Percentiles rank a stretch among this genome's conserved stretches.
Evolutionary conservation across 2,797 vertebrate species (phyloP).

Genomic region (Acanthis flammea): DNA sequence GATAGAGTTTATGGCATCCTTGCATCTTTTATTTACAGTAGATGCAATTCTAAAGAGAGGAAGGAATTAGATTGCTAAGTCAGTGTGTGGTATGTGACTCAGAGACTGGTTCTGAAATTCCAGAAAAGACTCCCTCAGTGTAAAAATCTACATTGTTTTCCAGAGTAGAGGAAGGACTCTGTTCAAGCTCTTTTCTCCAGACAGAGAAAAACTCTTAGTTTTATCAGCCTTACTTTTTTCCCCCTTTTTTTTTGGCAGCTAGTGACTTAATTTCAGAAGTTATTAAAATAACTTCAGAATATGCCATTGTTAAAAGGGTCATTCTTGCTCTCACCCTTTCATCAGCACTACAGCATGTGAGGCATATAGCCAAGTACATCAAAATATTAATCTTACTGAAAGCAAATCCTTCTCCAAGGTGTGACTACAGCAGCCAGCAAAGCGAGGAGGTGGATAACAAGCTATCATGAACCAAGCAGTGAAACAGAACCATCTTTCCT

Average conservation of each 20-base stretch:
- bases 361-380: background rate
- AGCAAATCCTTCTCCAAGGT: background rate
- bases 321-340: background rate
- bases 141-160: background rate
- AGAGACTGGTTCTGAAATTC: background rate
- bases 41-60: slow-evolving; percentile 13
- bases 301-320: background rate
- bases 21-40: background rate
- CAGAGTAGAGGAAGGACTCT: background rate
- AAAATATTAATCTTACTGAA: background rate
- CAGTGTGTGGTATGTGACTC: background rate
- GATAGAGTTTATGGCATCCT: background rate
- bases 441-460: background rate
- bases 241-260: background rate
- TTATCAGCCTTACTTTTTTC: background rate
- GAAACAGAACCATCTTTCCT: background rate
- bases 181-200: background rate
- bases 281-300: background rate
- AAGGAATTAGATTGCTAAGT: background rate
- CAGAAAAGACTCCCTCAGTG: background rate
- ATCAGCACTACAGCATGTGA: background rate
- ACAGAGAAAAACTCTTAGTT: background rate
- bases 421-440: background rate
- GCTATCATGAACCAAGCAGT: background rate
- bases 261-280: background rate